Base-by-base conservation (phyloP, 1,140 invertebrate species). In the Vanessa atalanta region DNA sequence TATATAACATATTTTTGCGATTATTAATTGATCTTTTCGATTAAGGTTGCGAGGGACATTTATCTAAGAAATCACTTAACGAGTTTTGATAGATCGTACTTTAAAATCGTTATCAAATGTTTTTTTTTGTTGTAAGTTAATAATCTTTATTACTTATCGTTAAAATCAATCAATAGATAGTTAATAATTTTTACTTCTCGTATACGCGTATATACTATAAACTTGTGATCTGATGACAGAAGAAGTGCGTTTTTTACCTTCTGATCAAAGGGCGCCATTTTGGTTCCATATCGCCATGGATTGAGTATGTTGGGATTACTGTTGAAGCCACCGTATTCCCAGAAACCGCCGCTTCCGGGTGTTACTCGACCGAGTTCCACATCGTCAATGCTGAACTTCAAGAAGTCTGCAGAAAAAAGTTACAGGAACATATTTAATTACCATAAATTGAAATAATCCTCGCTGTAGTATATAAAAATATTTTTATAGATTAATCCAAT, bases 231-330 rank as follows among this genome's bases (percentile, higher is more conserved):
- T 31, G 26, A 31, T 6, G 26, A 31, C 26, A 31, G 26, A 50
- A 15, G 13, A n/a, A 5, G n/a, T 9, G 15, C 1, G 6, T 65
- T 16, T 72, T 9, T 20, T 83, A 93, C 92, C 83, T 94, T 91
- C 79, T 93, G 83, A 79, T 94, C 93, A 66, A 94, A 94, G 20
- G 93, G 93, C 14, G 93, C 93, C 91, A 93, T 93, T 78, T 89
- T 93, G 47, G 79, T 79, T n/a, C 88, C 91, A 72, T 79, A 88
- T 66, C 86, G 83, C 93, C 93, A 93, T 9, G 93, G 93, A 77
- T 93, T 93, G 3, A 81, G 65, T 16, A 88, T 72, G 50, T 82
- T 84, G 6, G 83, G 80, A 72, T 86, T 77, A 7, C 55, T 77
- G 73, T 83, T 82, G 71, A 93, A 93, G 3, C 86, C 86, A 8